A percentile compares a stretch with the other conserved stretches of the same genome.
Conservation (phyloP, 2,113 vertebrate species). For the Thryonomys swinderianus region DNA sequence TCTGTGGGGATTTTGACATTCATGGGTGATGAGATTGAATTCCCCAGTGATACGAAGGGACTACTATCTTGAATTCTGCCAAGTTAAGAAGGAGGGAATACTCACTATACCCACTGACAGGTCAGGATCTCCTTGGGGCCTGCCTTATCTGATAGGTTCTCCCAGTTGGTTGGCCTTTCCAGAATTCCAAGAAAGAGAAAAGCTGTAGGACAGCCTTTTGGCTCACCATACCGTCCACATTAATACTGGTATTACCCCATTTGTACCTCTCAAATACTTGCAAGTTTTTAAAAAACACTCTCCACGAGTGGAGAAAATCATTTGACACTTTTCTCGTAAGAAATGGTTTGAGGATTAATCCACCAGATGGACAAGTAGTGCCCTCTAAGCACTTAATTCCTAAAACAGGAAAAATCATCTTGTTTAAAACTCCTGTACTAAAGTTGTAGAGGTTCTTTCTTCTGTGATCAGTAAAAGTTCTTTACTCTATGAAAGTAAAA, state of each 20-base stretch:
- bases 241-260: background rate
- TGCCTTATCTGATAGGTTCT: constrained; percentile 5
- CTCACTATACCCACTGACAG: constrained; percentile 41
- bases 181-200: constrained; percentile 38
- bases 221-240: background rate
- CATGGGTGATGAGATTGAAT: background rate
- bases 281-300: constrained; percentile 46
- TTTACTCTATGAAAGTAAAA: constrained; percentile 24
- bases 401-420: constrained; percentile 54
- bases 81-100: background rate
- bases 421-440: constrained; percentile 35
- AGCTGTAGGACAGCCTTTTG: background rate
- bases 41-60: background rate
- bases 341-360: constrained; percentile 33
- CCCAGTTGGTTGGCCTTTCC: background rate
- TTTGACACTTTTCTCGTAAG: background rate
- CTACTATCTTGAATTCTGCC: background rate
- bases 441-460: constrained; percentile 52
- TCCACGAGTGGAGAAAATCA: background rate
- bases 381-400: constrained; percentile 33
- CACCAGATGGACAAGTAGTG: background rate
- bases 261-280: constrained; percentile 48
- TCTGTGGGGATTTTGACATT: background rate
- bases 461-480: constrained; percentile 14
- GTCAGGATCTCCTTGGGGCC: background rate